A percentile compares a stretch with the other conserved stretches of the same genome.
phyloP scores from a whole-genome alignment of 2,888 invertebrate genomes.

The Drosophila longiperda region DNA sequence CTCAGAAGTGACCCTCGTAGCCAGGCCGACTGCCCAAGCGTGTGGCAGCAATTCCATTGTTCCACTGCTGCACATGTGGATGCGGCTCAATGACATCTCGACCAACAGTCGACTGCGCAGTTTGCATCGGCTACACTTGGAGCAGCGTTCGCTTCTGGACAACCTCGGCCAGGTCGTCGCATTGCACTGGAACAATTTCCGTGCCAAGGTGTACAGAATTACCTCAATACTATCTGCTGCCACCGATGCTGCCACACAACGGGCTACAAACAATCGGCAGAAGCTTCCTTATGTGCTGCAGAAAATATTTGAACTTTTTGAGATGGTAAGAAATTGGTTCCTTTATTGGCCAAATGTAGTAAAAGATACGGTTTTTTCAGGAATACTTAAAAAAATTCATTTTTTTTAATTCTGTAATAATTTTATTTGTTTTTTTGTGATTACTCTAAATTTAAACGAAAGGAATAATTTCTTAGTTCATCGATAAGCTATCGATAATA shows the following conservation, averaged over 20 bases:
- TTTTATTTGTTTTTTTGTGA: too few relatives aligned
- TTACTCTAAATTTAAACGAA: neutral
- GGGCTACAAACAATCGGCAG: accelerated
- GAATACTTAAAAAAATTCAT: too few relatives aligned
- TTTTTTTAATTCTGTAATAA: too few relatives aligned
- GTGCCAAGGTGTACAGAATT: neutral
- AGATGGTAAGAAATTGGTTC: conserved; percentile 9
- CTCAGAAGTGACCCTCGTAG: neutral
- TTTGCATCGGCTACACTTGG: conserved; percentile 11
- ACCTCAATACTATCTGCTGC: neutral
- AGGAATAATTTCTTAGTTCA: neutral
- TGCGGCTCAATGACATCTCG: conserved; percentile 12
- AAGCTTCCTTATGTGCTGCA: neutral
- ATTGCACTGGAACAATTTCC: conserved; percentile 7
- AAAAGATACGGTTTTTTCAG: neutral
- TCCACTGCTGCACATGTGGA: conserved; percentile 44
- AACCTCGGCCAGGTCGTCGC: conserved; percentile 32
- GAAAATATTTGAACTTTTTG: neutral
- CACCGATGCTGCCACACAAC: neutral
- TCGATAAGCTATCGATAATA: neutral
- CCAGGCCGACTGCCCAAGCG: neutral
- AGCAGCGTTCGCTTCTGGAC: conserved; percentile 37
- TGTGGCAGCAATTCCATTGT: conserved; percentile 11
- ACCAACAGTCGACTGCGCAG: neutral
- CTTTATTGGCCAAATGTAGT: neutral